Conservation (phyloP, 2,797 vertebrate species). For the Echeneis naucrates region DNA sequence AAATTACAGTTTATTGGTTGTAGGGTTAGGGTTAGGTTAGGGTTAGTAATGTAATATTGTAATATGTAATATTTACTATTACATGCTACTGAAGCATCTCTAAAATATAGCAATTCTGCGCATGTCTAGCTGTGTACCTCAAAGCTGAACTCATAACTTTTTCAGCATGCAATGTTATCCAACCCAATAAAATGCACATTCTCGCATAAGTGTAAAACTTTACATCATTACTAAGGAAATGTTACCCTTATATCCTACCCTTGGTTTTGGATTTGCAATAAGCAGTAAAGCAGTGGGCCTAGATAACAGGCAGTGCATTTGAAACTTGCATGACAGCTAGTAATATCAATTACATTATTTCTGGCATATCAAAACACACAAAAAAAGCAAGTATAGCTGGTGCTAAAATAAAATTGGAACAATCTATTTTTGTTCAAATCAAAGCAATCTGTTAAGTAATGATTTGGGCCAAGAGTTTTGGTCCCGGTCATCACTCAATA, state of each 20-base stretch:
- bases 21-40: no score
- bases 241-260: no score
- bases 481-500: conserved; percentile 13
- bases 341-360: neutral
- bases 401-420: neutral
- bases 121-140: neutral
- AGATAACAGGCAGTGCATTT: neutral
- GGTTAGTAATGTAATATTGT: no score
- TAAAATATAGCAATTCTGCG: conserved; percentile 5
- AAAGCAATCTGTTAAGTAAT: conserved; percentile 7
- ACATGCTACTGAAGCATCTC: neutral
- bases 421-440: neutral
- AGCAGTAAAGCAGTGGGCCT: neutral
- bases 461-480: conserved; percentile 7
- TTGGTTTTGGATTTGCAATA: neutral
- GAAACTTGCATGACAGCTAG: neutral
- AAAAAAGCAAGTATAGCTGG: neutral
- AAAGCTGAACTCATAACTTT: neutral
- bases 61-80: neutral
- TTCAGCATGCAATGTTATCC: neutral
- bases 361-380: neutral
- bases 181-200: neutral
- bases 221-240: neutral
- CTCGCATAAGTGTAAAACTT: neutral
- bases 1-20: neutral